These are phyloP conservation scores for Acipenser oxyrinchus DNA, from an alignment of 2,797 vertebrate genomes.

Conservation along the genomic window DNA sequence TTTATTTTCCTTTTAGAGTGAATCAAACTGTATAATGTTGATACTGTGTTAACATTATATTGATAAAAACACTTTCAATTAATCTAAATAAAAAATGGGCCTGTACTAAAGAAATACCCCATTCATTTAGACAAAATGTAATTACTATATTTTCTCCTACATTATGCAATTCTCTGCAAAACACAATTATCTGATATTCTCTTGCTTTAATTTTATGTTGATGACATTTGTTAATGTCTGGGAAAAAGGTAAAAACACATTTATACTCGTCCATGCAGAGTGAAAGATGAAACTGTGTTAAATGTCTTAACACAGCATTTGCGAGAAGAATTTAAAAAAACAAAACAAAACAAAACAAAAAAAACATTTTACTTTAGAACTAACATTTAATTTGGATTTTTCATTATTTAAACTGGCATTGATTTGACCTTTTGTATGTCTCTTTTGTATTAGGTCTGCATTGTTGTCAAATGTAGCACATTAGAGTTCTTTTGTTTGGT, in stretches of 20 bases:
- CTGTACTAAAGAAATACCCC: too few relatives aligned
- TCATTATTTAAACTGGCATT: conserved; percentile 16
- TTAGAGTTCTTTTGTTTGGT: conserved; percentile 37
- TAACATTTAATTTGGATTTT: conserved; percentile 14
- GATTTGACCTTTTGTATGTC: conserved; percentile 16
- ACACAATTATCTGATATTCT: too few relatives aligned
- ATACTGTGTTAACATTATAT: too few relatives aligned
- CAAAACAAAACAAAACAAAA: not conserved
- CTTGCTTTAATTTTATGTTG: too few relatives aligned
- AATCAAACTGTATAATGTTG: too few relatives aligned
- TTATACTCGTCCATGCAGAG: not conserved
- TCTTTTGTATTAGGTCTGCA: conserved; percentile 25
- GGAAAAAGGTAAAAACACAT: not conserved
- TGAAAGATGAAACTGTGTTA: not conserved
- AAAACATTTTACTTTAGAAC: not conserved
- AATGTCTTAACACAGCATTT: not conserved
- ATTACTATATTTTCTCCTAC: too few relatives aligned
- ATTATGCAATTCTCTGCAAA: too few relatives aligned
- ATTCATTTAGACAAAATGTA: too few relatives aligned
- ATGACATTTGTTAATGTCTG: too few relatives aligned
- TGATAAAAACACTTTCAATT: too few relatives aligned
- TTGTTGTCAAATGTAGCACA: conserved; percentile 31
- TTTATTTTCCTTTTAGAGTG: too few relatives aligned
- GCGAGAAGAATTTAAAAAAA: not conserved
- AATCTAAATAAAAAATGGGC: too few relatives aligned